These are phyloP conservation scores for Neolamprologus sp. DNA, from an alignment of 2,113 vertebrate species.

Conservation along the genomic window DNA sequence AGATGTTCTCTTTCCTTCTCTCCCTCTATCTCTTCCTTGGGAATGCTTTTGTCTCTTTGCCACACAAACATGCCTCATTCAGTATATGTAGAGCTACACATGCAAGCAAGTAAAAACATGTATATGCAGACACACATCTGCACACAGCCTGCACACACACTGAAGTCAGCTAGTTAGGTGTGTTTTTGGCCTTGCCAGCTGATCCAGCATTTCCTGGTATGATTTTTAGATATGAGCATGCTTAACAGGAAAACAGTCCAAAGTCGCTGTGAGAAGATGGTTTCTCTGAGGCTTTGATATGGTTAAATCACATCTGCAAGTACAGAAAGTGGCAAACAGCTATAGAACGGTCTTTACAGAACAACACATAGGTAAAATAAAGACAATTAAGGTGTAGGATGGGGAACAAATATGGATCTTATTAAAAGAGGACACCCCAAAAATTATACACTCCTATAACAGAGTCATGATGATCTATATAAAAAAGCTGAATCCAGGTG, in stretches of 20 bases:
- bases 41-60: slow-evolving; percentile 28
- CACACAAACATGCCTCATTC: slow-evolving; percentile 37
- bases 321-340: background rate
- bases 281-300: background rate
- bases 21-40: background rate
- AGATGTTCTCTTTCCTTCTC: background rate
- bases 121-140: background rate
- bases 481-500: background rate
- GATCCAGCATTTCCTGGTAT: slow-evolving; percentile 9
- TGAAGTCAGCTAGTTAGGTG: background rate
- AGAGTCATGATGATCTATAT: background rate
- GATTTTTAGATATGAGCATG: slow-evolving; percentile 19
- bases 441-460: background rate
- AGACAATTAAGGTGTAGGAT: background rate
- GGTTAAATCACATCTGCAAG: background rate
- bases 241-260: slow-evolving; percentile 5
- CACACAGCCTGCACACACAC: background rate
- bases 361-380: background rate
- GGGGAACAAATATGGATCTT: background rate
- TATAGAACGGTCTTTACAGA: background rate
- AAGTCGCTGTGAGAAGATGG: background rate
- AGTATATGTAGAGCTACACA: slow-evolving; percentile 45
- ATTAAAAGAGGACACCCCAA: background rate
- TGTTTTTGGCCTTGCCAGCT: background rate
- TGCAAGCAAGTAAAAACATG: slow-evolving; percentile 29